Percentiles rank a stretch among this genome's conserved stretches.
These are phyloP conservation scores for Aphelinus certus DNA, from an alignment of 1,140 invertebrate genomes.

Conservation along the genomic window DNA sequence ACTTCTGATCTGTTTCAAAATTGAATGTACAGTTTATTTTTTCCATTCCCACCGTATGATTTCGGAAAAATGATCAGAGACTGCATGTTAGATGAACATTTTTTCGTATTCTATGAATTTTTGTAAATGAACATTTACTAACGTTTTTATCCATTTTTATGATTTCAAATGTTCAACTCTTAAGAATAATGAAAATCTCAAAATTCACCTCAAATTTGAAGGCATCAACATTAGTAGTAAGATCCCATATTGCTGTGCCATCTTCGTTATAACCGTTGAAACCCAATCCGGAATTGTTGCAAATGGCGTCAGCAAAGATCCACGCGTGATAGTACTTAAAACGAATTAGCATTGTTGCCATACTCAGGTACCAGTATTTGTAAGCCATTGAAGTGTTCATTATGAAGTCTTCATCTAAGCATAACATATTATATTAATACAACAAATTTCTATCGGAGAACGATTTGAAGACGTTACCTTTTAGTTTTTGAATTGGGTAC, in stretches of 20 bases:
- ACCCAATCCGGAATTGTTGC: constrained; percentile 92
- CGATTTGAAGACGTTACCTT: constrained; percentile 61
- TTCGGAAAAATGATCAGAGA: no score
- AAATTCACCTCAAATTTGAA: constrained; percentile 84
- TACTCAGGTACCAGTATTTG: constrained; percentile 81
- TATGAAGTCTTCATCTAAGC: constrained; percentile 74
- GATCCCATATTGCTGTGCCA: constrained; percentile 83
- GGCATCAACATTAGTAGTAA: constrained; percentile 90
- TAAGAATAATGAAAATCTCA: constrained; percentile 1
- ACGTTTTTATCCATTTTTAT: no score
- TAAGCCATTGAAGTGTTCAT: constrained; percentile 70
- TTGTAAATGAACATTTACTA: no score
- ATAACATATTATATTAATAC: neutral
- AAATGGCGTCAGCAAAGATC: constrained; percentile 92
- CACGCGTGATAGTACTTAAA: constrained; percentile 98
- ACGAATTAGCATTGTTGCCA: constrained; percentile 80
- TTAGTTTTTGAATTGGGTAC: constrained; percentile 73
- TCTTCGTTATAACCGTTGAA: constrained; percentile 84
- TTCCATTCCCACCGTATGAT: no score
- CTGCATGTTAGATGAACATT: no score
- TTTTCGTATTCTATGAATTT: no score
- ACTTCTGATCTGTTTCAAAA: no score
- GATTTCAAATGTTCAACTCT: no score
- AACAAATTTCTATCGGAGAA: neutral
- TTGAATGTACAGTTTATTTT: no score